These are phyloP conservation scores for Julus scanicus DNA, from an alignment of 2,888 invertebrate species.

Conservation along the genomic window DNA sequence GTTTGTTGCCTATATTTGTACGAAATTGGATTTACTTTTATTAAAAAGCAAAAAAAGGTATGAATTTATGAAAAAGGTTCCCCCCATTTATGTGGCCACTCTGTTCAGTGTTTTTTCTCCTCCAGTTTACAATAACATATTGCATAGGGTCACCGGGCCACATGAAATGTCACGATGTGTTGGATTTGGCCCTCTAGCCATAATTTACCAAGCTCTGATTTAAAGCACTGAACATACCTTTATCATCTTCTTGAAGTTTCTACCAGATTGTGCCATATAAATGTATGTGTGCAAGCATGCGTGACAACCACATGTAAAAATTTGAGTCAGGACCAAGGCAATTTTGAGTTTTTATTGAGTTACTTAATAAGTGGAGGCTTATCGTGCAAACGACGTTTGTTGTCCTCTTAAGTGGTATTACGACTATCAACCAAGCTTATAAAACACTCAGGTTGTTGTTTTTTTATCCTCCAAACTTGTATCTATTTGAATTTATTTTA, in stretches of 20 bases:
- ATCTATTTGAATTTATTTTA: background rate
- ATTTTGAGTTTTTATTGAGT: background rate
- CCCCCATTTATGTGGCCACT: no score
- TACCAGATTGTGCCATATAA: background rate
- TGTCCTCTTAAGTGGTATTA: background rate
- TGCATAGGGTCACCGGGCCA: no score
- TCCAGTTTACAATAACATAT: no score
- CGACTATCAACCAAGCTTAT: background rate
- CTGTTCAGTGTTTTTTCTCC: no score
- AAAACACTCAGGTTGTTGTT: background rate
- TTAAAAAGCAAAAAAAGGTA: no score
- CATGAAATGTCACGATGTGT: no score
- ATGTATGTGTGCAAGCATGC: background rate
- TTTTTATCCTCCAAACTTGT: background rate
- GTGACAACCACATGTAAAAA: background rate
- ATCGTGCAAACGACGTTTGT: background rate
- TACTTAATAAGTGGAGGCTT: background rate
- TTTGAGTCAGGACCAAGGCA: background rate
- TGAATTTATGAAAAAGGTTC: no score
- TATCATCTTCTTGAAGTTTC: no score
- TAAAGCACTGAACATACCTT: no score
- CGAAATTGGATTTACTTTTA: no score
- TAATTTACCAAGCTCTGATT: background rate
- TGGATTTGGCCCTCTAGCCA: no score
- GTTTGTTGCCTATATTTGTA: no score